Percentiles rank a stretch among this genome's conserved stretches.
Conservation (phyloP, 1,140 invertebrate genomes). For the Pseudomyrmex concolor region DNA sequence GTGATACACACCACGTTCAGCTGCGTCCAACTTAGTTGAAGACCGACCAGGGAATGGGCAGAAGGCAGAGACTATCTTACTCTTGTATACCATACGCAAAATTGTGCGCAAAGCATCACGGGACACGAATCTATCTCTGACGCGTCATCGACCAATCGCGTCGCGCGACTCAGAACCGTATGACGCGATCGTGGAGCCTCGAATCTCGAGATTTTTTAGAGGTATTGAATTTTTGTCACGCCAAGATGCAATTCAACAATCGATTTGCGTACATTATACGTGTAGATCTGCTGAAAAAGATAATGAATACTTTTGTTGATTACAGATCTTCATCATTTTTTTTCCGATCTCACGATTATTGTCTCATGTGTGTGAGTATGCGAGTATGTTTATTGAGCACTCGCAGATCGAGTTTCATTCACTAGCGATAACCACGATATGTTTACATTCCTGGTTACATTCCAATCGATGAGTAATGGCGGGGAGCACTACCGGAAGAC, state of each 20-base stretch:
- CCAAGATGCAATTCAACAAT: no score
- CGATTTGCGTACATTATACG: no score
- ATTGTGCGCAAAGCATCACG: slow-evolving; percentile 72
- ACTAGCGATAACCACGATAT: slow-evolving; percentile 7
- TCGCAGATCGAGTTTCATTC: slow-evolving; percentile 23
- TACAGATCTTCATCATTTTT: no score
- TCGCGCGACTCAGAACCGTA: slow-evolving; percentile 35
- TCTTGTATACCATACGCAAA: slow-evolving; percentile 43
- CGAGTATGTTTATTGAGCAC: background rate
- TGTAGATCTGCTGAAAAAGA: no score
- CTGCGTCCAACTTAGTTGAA: background rate
- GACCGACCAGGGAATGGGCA: slow-evolving; percentile 76
- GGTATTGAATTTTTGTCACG: background rate
- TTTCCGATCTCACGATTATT: no score
- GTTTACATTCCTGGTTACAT: slow-evolving; percentile 51
- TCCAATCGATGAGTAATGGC: slow-evolving; percentile 62
- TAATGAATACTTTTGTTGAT: no score
- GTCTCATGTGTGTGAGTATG: background rate
- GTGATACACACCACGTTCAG: no score
- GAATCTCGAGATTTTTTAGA: background rate
- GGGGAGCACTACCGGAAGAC: background rate
- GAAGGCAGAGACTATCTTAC: slow-evolving; percentile 55
- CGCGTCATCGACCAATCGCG: slow-evolving; percentile 60
- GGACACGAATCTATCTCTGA: slow-evolving; percentile 46
- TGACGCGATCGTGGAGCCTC: background rate